Evolutionary conservation across 2,888 invertebrate genomes (phyloP), one percentile per base, ranked within the genome.

Genomic region (Ypsolopha sequella): DNA sequence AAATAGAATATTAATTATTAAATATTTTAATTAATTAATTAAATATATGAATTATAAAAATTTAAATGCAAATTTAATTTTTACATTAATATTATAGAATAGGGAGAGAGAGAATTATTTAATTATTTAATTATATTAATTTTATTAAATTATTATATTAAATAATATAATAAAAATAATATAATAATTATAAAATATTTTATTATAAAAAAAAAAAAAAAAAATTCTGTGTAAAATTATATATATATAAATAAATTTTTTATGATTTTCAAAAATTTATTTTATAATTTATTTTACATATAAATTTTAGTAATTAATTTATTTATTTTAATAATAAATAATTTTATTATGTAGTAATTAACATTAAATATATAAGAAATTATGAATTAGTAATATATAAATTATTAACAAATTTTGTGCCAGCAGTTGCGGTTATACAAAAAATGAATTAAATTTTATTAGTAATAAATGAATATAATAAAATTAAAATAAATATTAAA

Each of bases 401-500:
- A 89, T 80, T 88, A 88, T 80, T 87, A 84, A 88, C 87, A 71
- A 88, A 89, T 82, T 87, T 89, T 89, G 89, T 90, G 90, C 90
- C 90, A 91, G 90, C 90, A 90, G 87, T 88, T 88, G 90, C 90
- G 91, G 89, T 90, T 90, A 91, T 65, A 89, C 90, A 88, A 85
- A 84, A 82, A 66, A 87, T 87, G 73, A 82, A 82, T 73, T 87
- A 73, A 88, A 88, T 87, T 82, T 79, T 84, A 71, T 88, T 78
- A 72, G 72, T 73, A 45, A 62, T 67, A 73, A 80, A 71, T 76
- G 56, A 75, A 65, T 74, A 68, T 60, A 63, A 62, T 57, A 58
- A 61, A 63, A 66, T 73, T 68, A 73, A 68, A 68, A 63, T 61
- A 74, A 79, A 76, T 72, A 69, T 76, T 66, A 69, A 68, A 70